These are phyloP conservation scores for Phalacrocorax aristotelis DNA, from an alignment of 2,113 vertebrate species.

Conservation along the genomic window DNA sequence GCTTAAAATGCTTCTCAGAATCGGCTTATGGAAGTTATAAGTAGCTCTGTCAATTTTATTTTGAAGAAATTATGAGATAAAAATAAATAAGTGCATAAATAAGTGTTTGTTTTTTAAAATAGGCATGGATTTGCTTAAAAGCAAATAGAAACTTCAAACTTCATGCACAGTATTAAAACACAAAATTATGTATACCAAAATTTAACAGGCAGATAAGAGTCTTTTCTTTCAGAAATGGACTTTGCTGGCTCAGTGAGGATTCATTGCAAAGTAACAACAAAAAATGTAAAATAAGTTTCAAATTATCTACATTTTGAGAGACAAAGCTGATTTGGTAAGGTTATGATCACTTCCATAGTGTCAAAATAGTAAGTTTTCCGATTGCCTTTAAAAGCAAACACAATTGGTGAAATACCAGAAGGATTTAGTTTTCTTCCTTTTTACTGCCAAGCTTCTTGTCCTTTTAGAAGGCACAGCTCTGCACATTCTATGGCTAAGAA, in stretches of 20 bases:
- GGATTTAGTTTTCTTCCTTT: neutral
- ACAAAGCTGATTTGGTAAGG: neutral
- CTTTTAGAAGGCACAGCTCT: neutral
- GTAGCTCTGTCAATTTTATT: neutral
- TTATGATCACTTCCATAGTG: neutral
- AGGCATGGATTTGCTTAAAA: neutral
- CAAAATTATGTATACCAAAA: neutral
- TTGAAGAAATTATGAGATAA: neutral
- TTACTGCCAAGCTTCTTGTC: neutral
- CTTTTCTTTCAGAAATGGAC: neutral
- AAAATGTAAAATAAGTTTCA: neutral
- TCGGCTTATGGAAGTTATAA: neutral
- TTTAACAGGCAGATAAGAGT: neutral
- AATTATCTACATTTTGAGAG: neutral
- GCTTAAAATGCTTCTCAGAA: neutral
- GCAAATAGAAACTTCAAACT: neutral
- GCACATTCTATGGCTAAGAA: neutral
- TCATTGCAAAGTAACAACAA: neutral
- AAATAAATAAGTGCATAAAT: neutral
- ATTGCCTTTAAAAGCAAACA: neutral
- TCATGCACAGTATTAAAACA: neutral
- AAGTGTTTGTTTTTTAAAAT: neutral
- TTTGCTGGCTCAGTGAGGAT: neutral
- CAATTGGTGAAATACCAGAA: neutral
- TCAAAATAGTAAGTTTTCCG: neutral